These are phyloP conservation scores for Indicator indicator DNA, from an alignment of 2,113 vertebrate genomes.

Conservation along the genomic window DNA sequence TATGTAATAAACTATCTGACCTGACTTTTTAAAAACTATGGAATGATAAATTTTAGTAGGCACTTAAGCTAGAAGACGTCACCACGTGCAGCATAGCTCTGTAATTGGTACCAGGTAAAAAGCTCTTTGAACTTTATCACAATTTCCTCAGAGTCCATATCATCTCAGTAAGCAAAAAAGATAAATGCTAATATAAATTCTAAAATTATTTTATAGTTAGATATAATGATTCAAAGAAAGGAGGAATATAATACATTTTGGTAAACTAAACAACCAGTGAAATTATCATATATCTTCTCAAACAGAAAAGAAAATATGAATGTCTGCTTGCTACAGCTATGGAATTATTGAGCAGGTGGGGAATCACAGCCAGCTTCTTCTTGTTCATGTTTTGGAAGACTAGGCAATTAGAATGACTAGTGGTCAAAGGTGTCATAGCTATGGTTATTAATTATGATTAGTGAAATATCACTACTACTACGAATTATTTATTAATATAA, in stretches of 20 bases:
- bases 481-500: no score
- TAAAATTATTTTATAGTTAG: not conserved
- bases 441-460: no score
- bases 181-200: not conserved
- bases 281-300: not conserved
- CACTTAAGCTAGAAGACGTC: not conserved
- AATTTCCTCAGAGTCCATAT: not conserved
- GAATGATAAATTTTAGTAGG: not conserved
- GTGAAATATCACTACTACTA: no score
- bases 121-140: not conserved
- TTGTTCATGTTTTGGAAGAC: not conserved
- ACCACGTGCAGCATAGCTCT: not conserved
- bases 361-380: not conserved
- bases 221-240: not conserved
- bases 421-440: not conserved
- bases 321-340: not conserved
- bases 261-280: not conserved
- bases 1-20: not conserved
- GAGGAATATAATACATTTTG: fast-evolving
- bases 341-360: not conserved
- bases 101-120: no score
- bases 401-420: not conserved
- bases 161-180: not conserved
- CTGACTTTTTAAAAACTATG: not conserved
- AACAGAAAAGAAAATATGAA: not conserved